Percentiles rank a stretch among this genome's conserved stretches.
Evolutionary conservation across 2,888 invertebrate species (phyloP).

Genomic region (Altica lythri): DNA sequence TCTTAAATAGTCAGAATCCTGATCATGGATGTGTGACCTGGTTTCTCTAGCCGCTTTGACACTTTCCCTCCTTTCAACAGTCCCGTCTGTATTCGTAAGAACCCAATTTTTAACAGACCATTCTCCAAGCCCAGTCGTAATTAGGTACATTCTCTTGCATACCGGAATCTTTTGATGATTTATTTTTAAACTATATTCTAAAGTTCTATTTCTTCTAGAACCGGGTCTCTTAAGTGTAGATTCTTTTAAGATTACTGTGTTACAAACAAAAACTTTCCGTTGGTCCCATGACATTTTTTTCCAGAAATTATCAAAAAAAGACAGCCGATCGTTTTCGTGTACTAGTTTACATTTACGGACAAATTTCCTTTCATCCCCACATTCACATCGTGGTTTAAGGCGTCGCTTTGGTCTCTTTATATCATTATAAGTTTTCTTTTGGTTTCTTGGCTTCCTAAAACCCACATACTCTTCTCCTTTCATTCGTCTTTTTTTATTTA

Average conservation of each 20-base stretch:
- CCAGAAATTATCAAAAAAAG: constrained; percentile 24
- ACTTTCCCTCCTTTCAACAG: neutral
- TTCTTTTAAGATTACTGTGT: constrained; percentile 11
- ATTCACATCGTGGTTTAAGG: constrained; percentile 17
- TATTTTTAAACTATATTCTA: constrained; percentile 11
- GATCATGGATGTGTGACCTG: too few relatives aligned
- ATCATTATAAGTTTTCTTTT: constrained; percentile 23
- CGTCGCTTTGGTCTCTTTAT: constrained; percentile 6
- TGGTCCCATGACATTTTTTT: constrained; percentile 23
- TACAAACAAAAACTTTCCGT: constrained; percentile 25
- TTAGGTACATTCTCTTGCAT: constrained; percentile 24
- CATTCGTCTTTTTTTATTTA: neutral
- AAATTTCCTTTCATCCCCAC: constrained; percentile 11
- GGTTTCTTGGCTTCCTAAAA: neutral
- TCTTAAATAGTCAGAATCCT: too few relatives aligned
- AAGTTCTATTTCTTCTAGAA: constrained; percentile 9
- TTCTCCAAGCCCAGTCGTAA: constrained; percentile 19
- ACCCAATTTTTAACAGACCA: constrained; percentile 22
- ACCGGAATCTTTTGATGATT: constrained; percentile 17
- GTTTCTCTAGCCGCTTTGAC: too few relatives aligned
- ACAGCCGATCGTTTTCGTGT: constrained; percentile 9
- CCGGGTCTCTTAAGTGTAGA: constrained; percentile 1
- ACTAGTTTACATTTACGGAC: constrained; percentile 5
- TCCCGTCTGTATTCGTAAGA: neutral
- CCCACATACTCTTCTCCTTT: neutral